Evolutionary conservation across 2,797 vertebrate genomes (phyloP).

Genomic region (Arrhamphus sclerolepis): DNA sequence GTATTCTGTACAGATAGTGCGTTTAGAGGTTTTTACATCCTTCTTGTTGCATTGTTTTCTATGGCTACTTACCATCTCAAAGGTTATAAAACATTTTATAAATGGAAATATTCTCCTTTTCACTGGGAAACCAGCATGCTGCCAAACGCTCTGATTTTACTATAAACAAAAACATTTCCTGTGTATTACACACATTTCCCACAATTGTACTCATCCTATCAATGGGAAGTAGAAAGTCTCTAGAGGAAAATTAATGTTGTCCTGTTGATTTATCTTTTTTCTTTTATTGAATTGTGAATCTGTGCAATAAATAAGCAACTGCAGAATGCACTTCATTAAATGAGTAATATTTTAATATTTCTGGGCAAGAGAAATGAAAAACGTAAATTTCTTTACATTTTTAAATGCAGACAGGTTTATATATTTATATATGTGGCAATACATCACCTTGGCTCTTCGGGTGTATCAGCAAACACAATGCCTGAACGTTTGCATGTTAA

Average conservation of each 20-base stretch:
- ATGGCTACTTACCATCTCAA: constrained; percentile 47
- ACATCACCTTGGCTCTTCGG: background rate
- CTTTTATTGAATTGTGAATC: constrained; percentile 21
- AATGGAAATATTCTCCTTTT: constrained; percentile 29
- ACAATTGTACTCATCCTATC: constrained; percentile 63
- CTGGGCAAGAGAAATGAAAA: background rate
- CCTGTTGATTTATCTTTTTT: constrained; percentile 42
- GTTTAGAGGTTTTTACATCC: constrained; percentile 34
- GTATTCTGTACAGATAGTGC: constrained; percentile 13
- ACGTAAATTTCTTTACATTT: background rate
- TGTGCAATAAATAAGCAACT: constrained; percentile 33
- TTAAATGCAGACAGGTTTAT: too few species aligned
- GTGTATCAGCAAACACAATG: constrained; percentile 1
- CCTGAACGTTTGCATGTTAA: constrained; percentile 32
- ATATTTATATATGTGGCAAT: too few species aligned
- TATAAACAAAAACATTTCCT: constrained; percentile 77
- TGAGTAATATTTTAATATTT: background rate
- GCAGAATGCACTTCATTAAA: too few species aligned
- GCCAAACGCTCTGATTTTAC: constrained; percentile 49
- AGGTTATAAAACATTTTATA: constrained; percentile 38
- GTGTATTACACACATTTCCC: constrained; percentile 67
- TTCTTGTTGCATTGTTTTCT: constrained; percentile 55
- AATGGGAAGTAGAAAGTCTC: constrained; percentile 62
- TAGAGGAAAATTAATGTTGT: constrained; percentile 69
- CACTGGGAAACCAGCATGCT: constrained; percentile 42